A percentile compares a stretch with the other conserved stretches of the same genome.
These are phyloP conservation scores for Clinocottus analis DNA, from an alignment of 2,113 vertebrate genomes.

Conservation along the genomic window DNA sequence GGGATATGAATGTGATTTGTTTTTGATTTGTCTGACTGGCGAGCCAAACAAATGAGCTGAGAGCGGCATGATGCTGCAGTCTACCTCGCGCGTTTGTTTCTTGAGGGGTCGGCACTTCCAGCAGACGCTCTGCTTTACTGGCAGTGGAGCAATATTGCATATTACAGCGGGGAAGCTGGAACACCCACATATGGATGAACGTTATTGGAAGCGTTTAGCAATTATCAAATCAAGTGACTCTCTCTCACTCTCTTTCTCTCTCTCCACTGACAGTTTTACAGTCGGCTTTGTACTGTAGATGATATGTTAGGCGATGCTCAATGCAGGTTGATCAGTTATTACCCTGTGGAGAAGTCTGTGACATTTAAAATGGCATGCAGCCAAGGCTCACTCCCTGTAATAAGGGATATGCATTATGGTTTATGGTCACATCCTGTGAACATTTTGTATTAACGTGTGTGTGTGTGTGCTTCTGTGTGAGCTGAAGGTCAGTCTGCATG, in stretches of 20 bases:
- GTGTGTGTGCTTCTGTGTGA: conserved; percentile 29
- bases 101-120: background rate
- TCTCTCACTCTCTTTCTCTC: background rate
- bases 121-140: background rate
- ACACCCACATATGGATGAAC: background rate
- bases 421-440: conserved; percentile 68
- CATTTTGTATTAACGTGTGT: conserved; percentile 44
- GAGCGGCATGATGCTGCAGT: background rate
- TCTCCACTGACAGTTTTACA: conserved; percentile 20
- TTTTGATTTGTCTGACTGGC: background rate
- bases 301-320: conserved; percentile 18
- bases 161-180: background rate
- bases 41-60: background rate
- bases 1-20: background rate
- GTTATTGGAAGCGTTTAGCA: conserved; percentile 19
- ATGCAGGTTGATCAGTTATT: conserved; percentile 69
- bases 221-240: conserved; percentile 14
- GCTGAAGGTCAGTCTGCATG: conserved; percentile 76
- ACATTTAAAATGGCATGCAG: conserved; percentile 74
- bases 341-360: conserved; percentile 63
- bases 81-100: background rate
- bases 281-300: conserved; percentile 37
- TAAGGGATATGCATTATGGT: conserved; percentile 66
- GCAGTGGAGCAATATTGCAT: background rate
- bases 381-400: conserved; percentile 61